Conservation (phyloP, 1,140 invertebrate genomes). For the Dreissena rostriformis region DNA sequence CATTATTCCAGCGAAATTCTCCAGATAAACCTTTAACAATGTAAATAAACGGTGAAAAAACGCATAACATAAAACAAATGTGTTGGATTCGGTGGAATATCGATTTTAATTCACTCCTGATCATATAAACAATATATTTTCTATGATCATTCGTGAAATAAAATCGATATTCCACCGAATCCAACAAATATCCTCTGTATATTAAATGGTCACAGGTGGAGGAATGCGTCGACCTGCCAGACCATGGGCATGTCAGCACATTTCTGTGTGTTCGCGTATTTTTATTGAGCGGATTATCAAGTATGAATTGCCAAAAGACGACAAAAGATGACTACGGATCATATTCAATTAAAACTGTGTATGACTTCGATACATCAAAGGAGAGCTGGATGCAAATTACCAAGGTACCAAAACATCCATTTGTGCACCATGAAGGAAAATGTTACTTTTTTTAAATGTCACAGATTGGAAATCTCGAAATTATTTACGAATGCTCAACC, state of each 20-base stretch:
- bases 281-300: not conserved
- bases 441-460: not conserved
- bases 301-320: not conserved
- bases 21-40: too few relatives aligned
- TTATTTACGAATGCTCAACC: too few relatives aligned
- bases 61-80: not conserved
- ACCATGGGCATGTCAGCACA: not conserved
- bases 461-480: not conserved
- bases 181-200: not conserved
- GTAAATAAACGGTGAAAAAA: not conserved
- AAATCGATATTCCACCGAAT: too few relatives aligned
- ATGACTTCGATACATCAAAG: slow-evolving; percentile 25
- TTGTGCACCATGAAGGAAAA: not conserved
- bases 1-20: too few relatives aligned
- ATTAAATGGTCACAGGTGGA: slow-evolving; percentile 8
- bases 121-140: not conserved
- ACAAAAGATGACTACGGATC: not conserved
- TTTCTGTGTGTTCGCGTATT: slow-evolving; percentile 24
- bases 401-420: not conserved
- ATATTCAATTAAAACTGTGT: slow-evolving; percentile 1
- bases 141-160: not conserved
- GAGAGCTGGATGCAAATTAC: slow-evolving; percentile 27
- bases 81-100: not conserved
- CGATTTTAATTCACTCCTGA: not conserved
- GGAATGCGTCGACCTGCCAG: slow-evolving; percentile 19